A percentile compares a stretch with the other conserved stretches of the same genome.
These are phyloP conservation scores for Drepana falcataria DNA, from an alignment of 2,888 invertebrate species.

Conservation along the genomic window DNA sequence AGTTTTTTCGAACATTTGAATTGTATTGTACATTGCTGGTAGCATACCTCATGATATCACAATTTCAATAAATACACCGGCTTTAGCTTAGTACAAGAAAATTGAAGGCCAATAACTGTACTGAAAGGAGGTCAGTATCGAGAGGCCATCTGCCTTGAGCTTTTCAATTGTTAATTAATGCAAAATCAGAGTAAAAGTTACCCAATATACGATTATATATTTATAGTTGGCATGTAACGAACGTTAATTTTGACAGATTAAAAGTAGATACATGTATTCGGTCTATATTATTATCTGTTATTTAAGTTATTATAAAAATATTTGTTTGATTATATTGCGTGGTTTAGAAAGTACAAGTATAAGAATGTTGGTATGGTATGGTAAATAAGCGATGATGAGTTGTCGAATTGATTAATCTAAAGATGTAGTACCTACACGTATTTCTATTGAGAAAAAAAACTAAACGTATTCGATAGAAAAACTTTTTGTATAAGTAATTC, in stretches of 20 bases:
- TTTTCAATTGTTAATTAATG: constrained; percentile 16
- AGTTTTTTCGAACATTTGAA: too few relatives aligned
- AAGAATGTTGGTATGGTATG: too few relatives aligned
- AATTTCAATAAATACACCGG: too few relatives aligned
- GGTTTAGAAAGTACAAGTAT: neutral
- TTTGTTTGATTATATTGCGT: neutral
- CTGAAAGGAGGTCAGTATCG: constrained; percentile 30
- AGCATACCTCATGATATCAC: too few relatives aligned
- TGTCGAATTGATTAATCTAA: too few relatives aligned
- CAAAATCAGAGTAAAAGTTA: constrained; percentile 13
- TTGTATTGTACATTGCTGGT: too few relatives aligned
- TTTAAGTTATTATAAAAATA: neutral
- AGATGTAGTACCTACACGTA: too few relatives aligned
- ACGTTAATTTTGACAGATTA: constrained; percentile 1
- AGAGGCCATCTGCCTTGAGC: constrained; percentile 26
- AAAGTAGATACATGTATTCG: neutral
- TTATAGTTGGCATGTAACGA: constrained; percentile 2
- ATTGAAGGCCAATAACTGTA: constrained; percentile 5
- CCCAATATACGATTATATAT: constrained; percentile 5
- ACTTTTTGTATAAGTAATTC: too few relatives aligned
- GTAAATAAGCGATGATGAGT: too few relatives aligned
- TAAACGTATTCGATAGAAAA: too few relatives aligned
- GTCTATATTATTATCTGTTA: neutral
- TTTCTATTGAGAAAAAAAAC: too few relatives aligned
- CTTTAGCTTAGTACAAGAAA: neutral